A percentile compares a stretch with the other conserved stretches of the same genome.
Evolutionary conservation across 2,888 invertebrate species (phyloP).

Genomic region (Scaptomyza polygonia): DNA sequence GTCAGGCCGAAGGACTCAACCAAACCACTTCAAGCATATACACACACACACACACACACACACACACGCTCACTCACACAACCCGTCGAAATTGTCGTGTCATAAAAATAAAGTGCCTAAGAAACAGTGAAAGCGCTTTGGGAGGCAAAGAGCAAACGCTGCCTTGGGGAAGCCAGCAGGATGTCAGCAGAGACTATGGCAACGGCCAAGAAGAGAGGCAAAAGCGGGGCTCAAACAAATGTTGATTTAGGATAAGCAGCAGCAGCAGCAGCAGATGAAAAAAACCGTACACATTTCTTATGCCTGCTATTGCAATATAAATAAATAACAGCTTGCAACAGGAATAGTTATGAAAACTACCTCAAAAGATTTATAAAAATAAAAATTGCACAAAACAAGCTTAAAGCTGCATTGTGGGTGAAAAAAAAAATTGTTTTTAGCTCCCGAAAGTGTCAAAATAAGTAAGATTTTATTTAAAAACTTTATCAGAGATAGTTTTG

Average conservation of each 20-base stretch:
- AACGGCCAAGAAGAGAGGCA: conserved; percentile 2
- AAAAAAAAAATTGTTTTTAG: too few relatives aligned
- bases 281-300: conserved; percentile 32
- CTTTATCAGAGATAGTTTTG: too few relatives aligned
- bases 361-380: too few relatives aligned
- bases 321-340: conserved; percentile 55
- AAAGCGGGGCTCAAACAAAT: conserved; percentile 43
- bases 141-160: background rate
- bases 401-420: background rate
- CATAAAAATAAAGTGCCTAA: conserved; percentile 75
- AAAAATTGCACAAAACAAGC: background rate
- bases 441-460: too few relatives aligned
- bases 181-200: conserved; percentile 33
- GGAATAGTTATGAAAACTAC: background rate
- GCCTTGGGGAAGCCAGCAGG: conserved; percentile 31
- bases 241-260: conserved; percentile 73
- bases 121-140: conserved; percentile 53
- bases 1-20: conserved; percentile 66
- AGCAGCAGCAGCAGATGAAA: conserved; percentile 32
- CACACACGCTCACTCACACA: conserved; percentile 9
- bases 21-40: background rate
- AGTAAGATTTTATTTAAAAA: too few relatives aligned
- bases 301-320: conserved; percentile 69
- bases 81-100: conserved; percentile 60
- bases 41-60: conserved; percentile 6